Percentiles rank a stretch among this genome's conserved stretches.
Conservation (phyloP, 2,888 invertebrate genomes). For the Apotomis capreana region DNA sequence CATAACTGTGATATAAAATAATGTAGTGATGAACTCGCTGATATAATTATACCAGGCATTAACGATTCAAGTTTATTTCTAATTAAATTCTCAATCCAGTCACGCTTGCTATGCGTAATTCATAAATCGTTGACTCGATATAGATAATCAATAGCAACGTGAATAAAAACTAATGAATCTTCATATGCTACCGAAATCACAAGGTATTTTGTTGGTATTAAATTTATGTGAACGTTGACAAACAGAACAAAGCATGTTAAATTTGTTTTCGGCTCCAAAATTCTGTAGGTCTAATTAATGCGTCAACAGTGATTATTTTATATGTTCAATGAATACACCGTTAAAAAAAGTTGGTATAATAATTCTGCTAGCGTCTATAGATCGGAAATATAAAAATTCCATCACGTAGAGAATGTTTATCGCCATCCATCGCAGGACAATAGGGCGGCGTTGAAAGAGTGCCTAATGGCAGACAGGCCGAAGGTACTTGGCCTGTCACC, state of each 20-base stretch:
- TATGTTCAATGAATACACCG: constrained; percentile 42
- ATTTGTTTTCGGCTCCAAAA: constrained; percentile 7
- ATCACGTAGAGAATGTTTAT: constrained; percentile 76
- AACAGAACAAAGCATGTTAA: constrained; percentile 15
- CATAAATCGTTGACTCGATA: background rate
- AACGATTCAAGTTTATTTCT: constrained; percentile 20
- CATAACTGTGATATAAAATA: constrained; percentile 22
- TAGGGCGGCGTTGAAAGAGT: constrained; percentile 71
- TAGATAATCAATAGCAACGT: background rate
- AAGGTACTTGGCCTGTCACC: constrained; percentile 46
- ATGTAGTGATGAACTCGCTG: constrained; percentile 7
- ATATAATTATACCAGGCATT: constrained; percentile 12
- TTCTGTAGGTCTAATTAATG: constrained; percentile 15
- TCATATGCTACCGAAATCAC: constrained; percentile 12
- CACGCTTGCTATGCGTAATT: constrained; percentile 1
- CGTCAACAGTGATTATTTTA: constrained; percentile 45
- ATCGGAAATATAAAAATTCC: constrained; percentile 82
- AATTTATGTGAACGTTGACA: constrained; percentile 13
- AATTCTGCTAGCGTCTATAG: constrained; percentile 62
- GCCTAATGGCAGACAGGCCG: constrained; percentile 54
- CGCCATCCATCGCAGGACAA: constrained; percentile 74
- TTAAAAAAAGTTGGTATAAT: constrained; percentile 52
- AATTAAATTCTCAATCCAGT: constrained; percentile 5
- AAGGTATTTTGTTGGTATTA: constrained; percentile 29
- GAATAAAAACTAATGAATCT: constrained; percentile 1